Percentiles rank a stretch among this genome's conserved stretches.
Evolutionary conservation across 1,140 invertebrate genomes (phyloP).

Genomic region (Condylostylus longicornis): DNA sequence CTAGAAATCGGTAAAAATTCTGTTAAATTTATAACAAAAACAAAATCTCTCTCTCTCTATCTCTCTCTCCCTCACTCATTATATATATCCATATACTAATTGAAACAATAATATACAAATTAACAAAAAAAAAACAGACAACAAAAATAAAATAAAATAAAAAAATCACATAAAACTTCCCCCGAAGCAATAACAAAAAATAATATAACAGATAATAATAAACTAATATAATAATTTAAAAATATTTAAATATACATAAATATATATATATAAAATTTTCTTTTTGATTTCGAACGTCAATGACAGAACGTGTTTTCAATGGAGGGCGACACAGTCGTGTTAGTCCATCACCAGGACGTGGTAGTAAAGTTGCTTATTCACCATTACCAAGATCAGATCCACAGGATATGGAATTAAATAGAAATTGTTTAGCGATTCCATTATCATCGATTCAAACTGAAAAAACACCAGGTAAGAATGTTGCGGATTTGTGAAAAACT

Average conservation of each 20-base stretch:
- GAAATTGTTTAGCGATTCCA: slow-evolving; percentile 25
- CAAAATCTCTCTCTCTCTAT: no score
- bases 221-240: background rate
- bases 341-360: slow-evolving; percentile 36
- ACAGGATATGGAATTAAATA: slow-evolving; percentile 29
- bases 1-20: no score
- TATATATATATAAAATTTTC: slow-evolving; percentile 3
- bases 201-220: slow-evolving; percentile 6
- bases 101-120: no score
- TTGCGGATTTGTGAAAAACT: no score
- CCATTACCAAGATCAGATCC: slow-evolving; percentile 39
- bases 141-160: no score
- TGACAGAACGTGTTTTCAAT: slow-evolving; percentile 18
- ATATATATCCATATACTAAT: no score
- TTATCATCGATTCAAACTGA: slow-evolving; percentile 23
- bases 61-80: no score
- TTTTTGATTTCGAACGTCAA: slow-evolving; percentile 3
- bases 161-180: no score
- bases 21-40: no score
- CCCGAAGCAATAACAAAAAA: no score
- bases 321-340: slow-evolving; percentile 26
- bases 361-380: slow-evolving; percentile 36
- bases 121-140: no score
- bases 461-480: background rate
- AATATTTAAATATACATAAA: slow-evolving; percentile 1